Evolutionary conservation across 1,140 invertebrate genomes (phyloP), one percentile per base, ranked within the genome.

Genomic region (Sycobia sp.): DNA sequence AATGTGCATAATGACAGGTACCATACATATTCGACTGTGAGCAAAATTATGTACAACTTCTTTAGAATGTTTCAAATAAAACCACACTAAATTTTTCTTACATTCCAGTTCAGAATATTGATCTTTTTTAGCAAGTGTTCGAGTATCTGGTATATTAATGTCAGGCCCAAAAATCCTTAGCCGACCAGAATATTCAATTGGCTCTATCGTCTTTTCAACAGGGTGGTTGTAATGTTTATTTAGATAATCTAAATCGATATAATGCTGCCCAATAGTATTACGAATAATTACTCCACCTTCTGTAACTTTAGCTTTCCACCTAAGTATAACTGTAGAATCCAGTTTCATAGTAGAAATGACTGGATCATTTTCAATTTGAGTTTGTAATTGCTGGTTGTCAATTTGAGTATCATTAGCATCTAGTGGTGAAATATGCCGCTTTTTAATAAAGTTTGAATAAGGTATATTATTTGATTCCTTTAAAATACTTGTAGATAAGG

Each of bases 141-240:
- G 69, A 14, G 67, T 46, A 57, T 76, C 70, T 1, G 69, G 62
- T 25, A 79, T 56, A 46, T 81, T 80, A 29, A 76, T 61, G 53
- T 82, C 78, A 5, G 80, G 80, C 7, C 80, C 80, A 67, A 83
- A 83, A 43, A 83, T 78, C 29, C 70, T 82, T 3, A 83, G 58
- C 4, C 75, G 69, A n/a, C 72, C 70, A 20, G 67, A 72, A 27
- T 76, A 76, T 11, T 82, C 79, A 7, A 55, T 72, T 20, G 68
- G 68, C 23, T 76, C 75, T 4, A 68, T 43, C 20, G 20, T 20
- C 3, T 69, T 25, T 32, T 79, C 73, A 18, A 69, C 65, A 0
- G 80, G 79, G 68, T 82, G 73, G 61, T 76, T 76, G 4, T 79
- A 79, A 0, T 68, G 68, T 56, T 73, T 75, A 49, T 79, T 78